Percentiles rank a stretch among this genome's conserved stretches.
Conservation (phyloP, 2,888 invertebrate genomes). For the Rhyacophila evoluta region DNA sequence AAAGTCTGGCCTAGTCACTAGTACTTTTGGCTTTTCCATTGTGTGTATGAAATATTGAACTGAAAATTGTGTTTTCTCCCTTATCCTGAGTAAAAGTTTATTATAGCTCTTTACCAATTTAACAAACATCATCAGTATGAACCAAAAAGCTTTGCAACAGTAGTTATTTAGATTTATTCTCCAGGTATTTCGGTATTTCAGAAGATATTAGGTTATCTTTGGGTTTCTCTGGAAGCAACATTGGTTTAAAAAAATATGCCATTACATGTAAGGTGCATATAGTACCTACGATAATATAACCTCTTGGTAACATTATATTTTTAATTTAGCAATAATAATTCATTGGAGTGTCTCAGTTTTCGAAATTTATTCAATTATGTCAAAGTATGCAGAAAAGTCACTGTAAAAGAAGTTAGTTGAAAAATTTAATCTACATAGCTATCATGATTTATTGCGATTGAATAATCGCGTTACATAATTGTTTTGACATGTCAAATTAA, state of each 20-base stretch:
- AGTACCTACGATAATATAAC: neutral
- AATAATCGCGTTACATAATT: too few relatives aligned
- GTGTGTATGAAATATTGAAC: neutral
- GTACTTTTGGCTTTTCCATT: constrained; percentile 67
- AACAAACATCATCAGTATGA: neutral
- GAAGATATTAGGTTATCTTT: neutral
- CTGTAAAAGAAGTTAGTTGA: too few relatives aligned
- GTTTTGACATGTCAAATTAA: too few relatives aligned
- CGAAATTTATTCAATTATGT: too few relatives aligned
- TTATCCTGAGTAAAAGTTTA: neutral
- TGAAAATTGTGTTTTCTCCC: neutral
- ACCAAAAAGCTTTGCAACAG: neutral
- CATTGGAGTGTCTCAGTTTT: too few relatives aligned
- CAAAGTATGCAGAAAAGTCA: too few relatives aligned
- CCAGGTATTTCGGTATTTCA: neutral
- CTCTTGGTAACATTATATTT: neutral
- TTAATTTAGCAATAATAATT: too few relatives aligned
- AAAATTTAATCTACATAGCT: too few relatives aligned
- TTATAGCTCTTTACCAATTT: neutral
- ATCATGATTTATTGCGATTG: too few relatives aligned
- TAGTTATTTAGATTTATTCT: neutral
- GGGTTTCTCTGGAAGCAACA: constrained; percentile 32
- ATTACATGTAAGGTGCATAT: constrained; percentile 29
- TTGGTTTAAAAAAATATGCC: constrained; percentile 32
- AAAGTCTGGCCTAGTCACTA: constrained; percentile 73